phyloP scores from a whole-genome alignment of 35 echinoderm and acorn worm genomes.

The Nesometra sesokonis region DNA sequence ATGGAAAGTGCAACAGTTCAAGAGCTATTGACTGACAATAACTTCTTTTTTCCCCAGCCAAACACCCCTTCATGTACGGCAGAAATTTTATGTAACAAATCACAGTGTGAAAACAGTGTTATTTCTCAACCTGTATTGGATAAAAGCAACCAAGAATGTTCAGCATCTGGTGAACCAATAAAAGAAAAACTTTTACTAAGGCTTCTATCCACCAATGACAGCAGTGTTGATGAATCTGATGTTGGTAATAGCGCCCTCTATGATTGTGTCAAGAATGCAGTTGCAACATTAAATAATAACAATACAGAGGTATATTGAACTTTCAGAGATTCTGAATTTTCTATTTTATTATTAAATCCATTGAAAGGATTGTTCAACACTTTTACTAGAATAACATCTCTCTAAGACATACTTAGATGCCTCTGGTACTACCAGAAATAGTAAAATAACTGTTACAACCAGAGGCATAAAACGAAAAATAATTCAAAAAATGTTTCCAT shows the following conservation, averaged over 20 bases:
- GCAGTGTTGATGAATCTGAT: background rate
- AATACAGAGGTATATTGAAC: background rate
- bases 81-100: too few relatives aligned
- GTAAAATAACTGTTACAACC: background rate
- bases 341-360: background rate
- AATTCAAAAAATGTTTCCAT: background rate
- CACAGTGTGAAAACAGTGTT: background rate
- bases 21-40: too few relatives aligned
- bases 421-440: background rate
- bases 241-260: slow-evolving; percentile 25
- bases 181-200: too few relatives aligned
- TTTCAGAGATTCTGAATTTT: background rate
- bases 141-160: background rate
- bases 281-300: slow-evolving; percentile 35
- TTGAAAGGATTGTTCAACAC: too few relatives aligned
- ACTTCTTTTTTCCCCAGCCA: too few relatives aligned
- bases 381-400: too few relatives aligned
- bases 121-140: background rate
- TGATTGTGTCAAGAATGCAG: slow-evolving; percentile 46
- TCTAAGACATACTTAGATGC: background rate
- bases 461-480: background rate
- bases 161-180: too few relatives aligned
- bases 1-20: too few relatives aligned
- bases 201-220: too few relatives aligned
- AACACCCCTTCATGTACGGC: background rate